Conservation (phyloP, 2,888 invertebrate genomes). For the Hirtodrosophila duncani region DNA sequence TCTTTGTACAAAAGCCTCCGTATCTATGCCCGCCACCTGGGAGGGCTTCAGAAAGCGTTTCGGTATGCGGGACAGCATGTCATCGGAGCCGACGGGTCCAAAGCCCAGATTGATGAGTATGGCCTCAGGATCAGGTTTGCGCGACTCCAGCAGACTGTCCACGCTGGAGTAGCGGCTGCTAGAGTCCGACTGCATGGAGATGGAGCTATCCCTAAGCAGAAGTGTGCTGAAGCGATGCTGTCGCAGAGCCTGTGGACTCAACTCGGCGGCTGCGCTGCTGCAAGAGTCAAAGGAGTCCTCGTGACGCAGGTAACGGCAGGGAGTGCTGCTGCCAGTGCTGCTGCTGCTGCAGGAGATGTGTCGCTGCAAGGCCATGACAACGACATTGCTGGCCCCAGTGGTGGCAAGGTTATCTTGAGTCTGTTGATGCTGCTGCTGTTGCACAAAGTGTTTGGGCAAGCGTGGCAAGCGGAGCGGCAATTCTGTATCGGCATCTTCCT, state of each 20-base stretch:
- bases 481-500: constrained; percentile 58
- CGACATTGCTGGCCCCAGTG: neutral
- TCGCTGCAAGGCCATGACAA: constrained; percentile 23
- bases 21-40: constrained; percentile 85
- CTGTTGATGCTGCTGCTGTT: too few species aligned
- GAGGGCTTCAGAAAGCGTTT: constrained; percentile 89
- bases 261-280: constrained; percentile 57
- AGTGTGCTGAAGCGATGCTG: constrained; percentile 59
- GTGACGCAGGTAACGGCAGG: constrained; percentile 43
- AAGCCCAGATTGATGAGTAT: constrained; percentile 90
- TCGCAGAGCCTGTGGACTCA: constrained; percentile 54
- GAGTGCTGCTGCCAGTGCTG: too few species aligned
- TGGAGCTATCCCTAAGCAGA: constrained; percentile 75
- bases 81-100: constrained; percentile 85
- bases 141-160: constrained; percentile 88
- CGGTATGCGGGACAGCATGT: constrained; percentile 88
- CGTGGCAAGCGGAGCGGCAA: constrained; percentile 10
- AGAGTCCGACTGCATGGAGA: constrained; percentile 78
- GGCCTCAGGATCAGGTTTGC: constrained; percentile 93
- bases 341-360: constrained; percentile 27
- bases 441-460: constrained; percentile 24
- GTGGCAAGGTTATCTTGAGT: too few species aligned
- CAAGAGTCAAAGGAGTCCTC: constrained; percentile 52
- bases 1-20: constrained; percentile 86
- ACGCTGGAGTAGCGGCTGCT: constrained; percentile 87